Evolutionary conservation across 2,888 invertebrate genomes (phyloP).

Genomic region (Troilus luridus): DNA sequence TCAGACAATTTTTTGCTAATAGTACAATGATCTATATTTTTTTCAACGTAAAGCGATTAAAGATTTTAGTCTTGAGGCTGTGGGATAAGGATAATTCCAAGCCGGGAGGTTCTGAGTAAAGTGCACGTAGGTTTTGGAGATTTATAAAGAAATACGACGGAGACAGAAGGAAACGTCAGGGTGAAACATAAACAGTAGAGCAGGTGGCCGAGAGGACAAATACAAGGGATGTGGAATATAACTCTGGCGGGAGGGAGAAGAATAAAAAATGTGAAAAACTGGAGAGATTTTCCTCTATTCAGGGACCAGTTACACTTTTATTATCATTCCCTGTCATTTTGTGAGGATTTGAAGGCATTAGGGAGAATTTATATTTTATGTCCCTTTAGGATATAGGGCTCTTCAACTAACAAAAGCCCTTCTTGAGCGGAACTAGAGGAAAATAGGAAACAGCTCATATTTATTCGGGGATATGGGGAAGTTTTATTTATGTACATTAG

Average conservation of each 20-base stretch:
- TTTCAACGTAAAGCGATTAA: not conserved
- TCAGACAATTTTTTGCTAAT: no score
- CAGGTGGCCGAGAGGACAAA: slow-evolving; percentile 11
- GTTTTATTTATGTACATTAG: not conserved
- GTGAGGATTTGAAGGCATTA: slow-evolving; percentile 25
- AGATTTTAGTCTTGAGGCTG: not conserved
- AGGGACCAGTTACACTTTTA: slow-evolving; percentile 14
- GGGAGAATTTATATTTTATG: slow-evolving; percentile 25
- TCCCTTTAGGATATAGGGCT: not conserved
- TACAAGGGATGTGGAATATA: slow-evolving; percentile 10
- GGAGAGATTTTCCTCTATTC: slow-evolving; percentile 25
- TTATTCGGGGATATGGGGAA: not conserved
- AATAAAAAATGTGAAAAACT: not conserved
- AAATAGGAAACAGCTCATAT: slow-evolving; percentile 19
- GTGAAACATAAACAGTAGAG: slow-evolving; percentile 6
- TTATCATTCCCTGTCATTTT: slow-evolving; percentile 21
- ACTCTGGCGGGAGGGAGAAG: not conserved
- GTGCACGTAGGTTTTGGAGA: not conserved
- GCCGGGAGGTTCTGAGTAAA: not conserved
- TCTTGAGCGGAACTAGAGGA: slow-evolving; percentile 5
- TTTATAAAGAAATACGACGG: not conserved
- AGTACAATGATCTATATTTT: no score
- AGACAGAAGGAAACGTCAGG: slow-evolving; percentile 5
- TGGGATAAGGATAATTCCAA: not conserved
- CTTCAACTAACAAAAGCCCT: not conserved